Evolutionary conservation across 2,113 vertebrate genomes (phyloP).

Genomic region (Onychostoma macrolepis): DNA sequence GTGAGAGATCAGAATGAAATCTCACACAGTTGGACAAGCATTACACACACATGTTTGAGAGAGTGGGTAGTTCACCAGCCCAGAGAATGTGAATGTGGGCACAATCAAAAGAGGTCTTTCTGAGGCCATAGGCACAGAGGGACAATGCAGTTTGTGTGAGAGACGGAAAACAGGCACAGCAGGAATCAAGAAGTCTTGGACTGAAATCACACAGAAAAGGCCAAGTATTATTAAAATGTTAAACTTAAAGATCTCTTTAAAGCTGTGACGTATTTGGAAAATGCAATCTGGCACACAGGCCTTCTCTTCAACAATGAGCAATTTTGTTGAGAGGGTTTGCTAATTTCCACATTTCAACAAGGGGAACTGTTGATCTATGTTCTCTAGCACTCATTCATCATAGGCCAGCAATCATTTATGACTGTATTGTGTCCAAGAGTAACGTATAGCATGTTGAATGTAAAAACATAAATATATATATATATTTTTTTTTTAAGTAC

Average conservation of each 20-base stretch:
- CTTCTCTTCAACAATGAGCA: neutral
- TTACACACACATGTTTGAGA: slow-evolving; percentile 16
- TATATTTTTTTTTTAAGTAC: too few relatives aligned
- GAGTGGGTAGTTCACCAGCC: slow-evolving; percentile 33
- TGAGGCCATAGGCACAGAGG: slow-evolving; percentile 12
- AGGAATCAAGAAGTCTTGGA: neutral
- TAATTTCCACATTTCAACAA: neutral
- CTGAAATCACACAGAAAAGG: slow-evolving; percentile 5
- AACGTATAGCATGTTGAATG: neutral
- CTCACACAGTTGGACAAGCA: neutral
- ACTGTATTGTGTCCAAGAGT: neutral
- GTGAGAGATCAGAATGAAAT: neutral
- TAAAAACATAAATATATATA: neutral
- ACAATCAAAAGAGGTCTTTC: slow-evolving; percentile 38
- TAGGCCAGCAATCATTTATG: neutral
- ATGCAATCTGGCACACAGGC: neutral
- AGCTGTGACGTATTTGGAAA: slow-evolving; percentile 15
- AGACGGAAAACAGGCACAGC: neutral
- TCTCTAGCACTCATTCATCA: neutral
- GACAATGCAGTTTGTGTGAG: slow-evolving; percentile 31
- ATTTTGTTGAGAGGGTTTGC: neutral
- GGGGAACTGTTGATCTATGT: slow-evolving; percentile 4
- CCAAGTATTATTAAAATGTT: neutral
- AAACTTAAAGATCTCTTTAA: neutral
- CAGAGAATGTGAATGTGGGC: slow-evolving; percentile 48